A percentile compares a stretch with the other conserved stretches of the same genome.
These are phyloP conservation scores for Pachyrhynchus sulphureomaculatus DNA, from an alignment of 1,140 invertebrate species.

Conservation along the genomic window DNA sequence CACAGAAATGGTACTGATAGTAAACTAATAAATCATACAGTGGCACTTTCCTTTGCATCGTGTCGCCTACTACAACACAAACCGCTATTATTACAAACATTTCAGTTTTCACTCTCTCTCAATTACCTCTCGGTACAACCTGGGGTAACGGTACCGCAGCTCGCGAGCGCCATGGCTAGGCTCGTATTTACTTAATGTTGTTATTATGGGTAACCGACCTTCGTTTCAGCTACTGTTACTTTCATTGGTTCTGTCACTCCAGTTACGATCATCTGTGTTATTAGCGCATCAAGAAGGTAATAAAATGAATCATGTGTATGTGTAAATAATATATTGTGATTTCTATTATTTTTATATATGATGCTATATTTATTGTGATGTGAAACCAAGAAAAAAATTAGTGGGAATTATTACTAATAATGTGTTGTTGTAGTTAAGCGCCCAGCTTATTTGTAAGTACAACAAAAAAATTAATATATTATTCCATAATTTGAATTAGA, in stretches of 20 bases:
- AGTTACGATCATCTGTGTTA: conserved; percentile 15
- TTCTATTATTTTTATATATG: too few species aligned
- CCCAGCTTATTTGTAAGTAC: too few species aligned
- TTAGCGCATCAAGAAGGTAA: conserved; percentile 27
- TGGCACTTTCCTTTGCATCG: conserved; percentile 27
- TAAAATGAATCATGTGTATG: too few species aligned
- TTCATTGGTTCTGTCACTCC: conserved; percentile 19
- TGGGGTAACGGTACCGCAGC: conserved; percentile 16
- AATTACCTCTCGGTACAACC: conserved; percentile 15
- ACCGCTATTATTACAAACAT: conserved; percentile 10
- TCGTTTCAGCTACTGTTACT: conserved; percentile 23
- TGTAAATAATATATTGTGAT: too few species aligned
- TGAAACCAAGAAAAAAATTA: too few species aligned
- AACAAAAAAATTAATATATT: too few species aligned
- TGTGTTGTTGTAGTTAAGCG: too few species aligned
- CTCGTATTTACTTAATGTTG: conserved; percentile 15
- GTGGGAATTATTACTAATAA: too few species aligned
- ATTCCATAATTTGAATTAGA: too few species aligned
- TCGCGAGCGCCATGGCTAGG: conserved; percentile 14
- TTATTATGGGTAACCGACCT: conserved; percentile 21
- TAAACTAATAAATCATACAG: conserved; percentile 13
- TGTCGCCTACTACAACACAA: conserved; percentile 15
- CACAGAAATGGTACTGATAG: conserved; percentile 4
- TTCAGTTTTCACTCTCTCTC: conserved; percentile 22
- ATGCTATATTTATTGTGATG: too few species aligned